Evolutionary conservation across 2,113 vertebrate species (phyloP).

Genomic region (Arenaria interpres): DNA sequence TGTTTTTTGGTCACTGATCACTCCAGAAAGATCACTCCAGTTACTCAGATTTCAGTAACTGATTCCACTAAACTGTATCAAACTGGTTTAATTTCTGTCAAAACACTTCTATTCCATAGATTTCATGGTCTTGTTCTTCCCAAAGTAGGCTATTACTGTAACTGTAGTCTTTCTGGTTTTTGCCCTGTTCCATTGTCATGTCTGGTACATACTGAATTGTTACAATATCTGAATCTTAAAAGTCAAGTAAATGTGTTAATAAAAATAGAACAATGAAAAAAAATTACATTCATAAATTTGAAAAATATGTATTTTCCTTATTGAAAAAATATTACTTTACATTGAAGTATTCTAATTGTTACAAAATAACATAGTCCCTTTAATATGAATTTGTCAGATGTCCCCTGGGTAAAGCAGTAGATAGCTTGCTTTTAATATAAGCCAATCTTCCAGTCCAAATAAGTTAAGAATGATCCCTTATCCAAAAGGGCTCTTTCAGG

Average conservation of each 20-base stretch:
- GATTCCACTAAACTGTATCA: not conserved
- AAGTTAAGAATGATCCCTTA: not conserved
- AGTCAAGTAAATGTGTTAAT: not conserved
- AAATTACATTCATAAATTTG: not conserved
- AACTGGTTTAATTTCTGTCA: slow-evolving; percentile 18
- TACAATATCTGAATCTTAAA: not conserved
- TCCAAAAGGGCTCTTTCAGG: not conserved
- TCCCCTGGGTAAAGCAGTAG: not conserved
- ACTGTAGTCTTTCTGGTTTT: not conserved
- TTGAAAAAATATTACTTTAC: not conserved
- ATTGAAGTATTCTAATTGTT: not conserved
- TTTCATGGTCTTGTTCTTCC: not conserved
- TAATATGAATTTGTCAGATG: not conserved
- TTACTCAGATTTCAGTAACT: not conserved
- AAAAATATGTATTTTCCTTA: not conserved
- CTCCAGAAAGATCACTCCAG: too few relatives aligned
- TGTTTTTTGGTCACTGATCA: not conserved
- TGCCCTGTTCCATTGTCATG: not conserved
- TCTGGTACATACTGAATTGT: not conserved
- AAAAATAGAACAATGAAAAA: not conserved
- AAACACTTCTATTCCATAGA: not conserved
- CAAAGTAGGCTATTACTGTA: slow-evolving; percentile 14
- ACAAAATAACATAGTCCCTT: not conserved
- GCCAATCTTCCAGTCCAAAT: not conserved
- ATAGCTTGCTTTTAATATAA: not conserved